Conservation (phyloP, 2,797 vertebrate genomes). For the Astyanax mexicanus region DNA sequence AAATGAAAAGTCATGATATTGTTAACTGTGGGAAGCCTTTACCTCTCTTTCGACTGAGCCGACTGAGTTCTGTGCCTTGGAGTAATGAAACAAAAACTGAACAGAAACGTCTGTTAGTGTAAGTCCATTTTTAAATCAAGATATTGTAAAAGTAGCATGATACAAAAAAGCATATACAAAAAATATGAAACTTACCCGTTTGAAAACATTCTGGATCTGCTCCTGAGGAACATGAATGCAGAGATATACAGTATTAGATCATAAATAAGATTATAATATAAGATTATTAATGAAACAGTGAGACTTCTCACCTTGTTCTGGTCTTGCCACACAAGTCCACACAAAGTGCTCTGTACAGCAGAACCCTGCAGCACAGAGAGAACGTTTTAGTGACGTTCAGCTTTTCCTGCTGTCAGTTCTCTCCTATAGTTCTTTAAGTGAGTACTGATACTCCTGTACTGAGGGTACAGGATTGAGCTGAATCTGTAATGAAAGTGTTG, state of each 20-base stretch:
- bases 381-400: background rate
- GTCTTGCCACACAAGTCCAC: constrained; percentile 66
- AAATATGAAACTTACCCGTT: constrained; percentile 72
- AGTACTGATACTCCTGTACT: too few relatives aligned
- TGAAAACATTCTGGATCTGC: constrained; percentile 80
- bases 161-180: background rate
- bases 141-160: too few relatives aligned
- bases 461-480: background rate
- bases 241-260: background rate
- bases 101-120: background rate
- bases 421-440: too few relatives aligned
- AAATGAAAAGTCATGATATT: background rate
- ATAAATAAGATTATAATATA: background rate
- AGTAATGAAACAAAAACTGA: constrained; percentile 84
- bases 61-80: constrained; percentile 77
- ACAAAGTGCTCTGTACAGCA: constrained; percentile 61
- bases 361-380: constrained; percentile 63
- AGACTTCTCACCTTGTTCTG: constrained; percentile 68
- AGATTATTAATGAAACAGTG: background rate
- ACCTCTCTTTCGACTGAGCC: constrained; percentile 73
- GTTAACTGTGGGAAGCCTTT: too few relatives aligned
- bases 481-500: background rate
- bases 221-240: constrained; percentile 65
- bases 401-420: background rate
- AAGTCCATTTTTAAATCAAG: too few relatives aligned